These are phyloP conservation scores for Tympanoctomys barrerae DNA, from an alignment of 2,797 vertebrate genomes.

Conservation along the genomic window DNA sequence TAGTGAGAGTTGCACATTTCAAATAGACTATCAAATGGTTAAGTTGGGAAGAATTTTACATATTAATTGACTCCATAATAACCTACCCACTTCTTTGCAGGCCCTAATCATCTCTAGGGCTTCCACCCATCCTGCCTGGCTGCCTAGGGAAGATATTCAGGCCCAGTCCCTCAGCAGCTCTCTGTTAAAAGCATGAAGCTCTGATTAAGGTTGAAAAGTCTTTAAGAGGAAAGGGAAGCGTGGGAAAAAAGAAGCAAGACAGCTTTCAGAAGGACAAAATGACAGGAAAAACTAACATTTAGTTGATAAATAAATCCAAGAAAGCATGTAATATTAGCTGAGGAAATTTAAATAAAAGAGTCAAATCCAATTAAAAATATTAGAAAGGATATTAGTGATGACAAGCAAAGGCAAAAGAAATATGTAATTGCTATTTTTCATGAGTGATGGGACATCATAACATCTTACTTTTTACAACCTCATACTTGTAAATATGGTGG, in stretches of 20 bases:
- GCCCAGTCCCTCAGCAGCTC: accelerated
- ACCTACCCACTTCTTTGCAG: neutral
- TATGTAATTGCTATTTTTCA: neutral
- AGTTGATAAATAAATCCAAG: neutral
- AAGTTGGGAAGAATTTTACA: neutral
- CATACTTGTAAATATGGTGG: neutral
- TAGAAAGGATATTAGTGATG: neutral
- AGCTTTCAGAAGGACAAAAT: neutral
- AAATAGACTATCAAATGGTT: neutral
- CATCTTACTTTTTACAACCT: neutral
- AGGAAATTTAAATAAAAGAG: slow-evolving; percentile 7
- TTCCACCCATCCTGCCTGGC: neutral
- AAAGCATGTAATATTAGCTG: neutral
- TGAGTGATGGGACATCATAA: neutral
- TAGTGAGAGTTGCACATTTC: neutral
- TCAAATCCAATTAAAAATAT: neutral
- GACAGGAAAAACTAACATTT: neutral
- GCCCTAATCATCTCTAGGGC: neutral
- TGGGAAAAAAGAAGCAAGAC: neutral
- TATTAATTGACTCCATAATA: neutral
- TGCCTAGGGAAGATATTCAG: accelerated
- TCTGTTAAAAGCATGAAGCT: neutral
- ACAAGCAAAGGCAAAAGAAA: neutral
- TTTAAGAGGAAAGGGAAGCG: neutral
- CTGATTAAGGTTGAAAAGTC: neutral